phyloP scores from a whole-genome alignment of 2,888 invertebrate genomes.

The Oscheius sp. region DNA sequence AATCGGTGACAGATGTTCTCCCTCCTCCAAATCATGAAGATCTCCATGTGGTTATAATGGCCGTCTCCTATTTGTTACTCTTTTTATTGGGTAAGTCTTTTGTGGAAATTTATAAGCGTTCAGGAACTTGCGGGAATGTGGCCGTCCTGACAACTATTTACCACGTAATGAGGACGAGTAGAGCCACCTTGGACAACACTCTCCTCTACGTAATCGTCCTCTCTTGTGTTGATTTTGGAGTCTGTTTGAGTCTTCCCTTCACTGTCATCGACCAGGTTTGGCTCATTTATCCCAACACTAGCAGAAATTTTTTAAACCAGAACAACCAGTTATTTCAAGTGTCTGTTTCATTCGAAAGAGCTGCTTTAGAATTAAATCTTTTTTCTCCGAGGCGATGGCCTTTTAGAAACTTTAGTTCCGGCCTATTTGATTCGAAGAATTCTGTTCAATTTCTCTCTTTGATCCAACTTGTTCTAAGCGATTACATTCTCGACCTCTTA shows the following conservation, averaged over 20 bases:
- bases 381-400: too few relatives aligned
- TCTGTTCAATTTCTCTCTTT: too few relatives aligned
- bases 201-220: conserved; percentile 67
- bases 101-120: neutral
- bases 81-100: conserved; percentile 57
- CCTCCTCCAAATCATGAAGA: conserved; percentile 68
- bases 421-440: too few relatives aligned
- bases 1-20: conserved; percentile 60
- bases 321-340: too few relatives aligned
- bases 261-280: conserved; percentile 67
- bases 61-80: conserved; percentile 64
- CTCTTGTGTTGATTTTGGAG: conserved; percentile 68
- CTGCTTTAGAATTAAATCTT: too few relatives aligned
- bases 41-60: conserved; percentile 67
- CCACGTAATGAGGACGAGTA: conserved; percentile 58
- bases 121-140: conserved; percentile 67
- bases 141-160: conserved; percentile 66
- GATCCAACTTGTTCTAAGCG: too few relatives aligned
- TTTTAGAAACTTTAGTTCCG: too few relatives aligned
- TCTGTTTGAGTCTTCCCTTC: conserved; percentile 65
- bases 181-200: conserved; percentile 64
- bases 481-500: too few relatives aligned
- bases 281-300: neutral
- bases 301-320: too few relatives aligned
- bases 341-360: too few relatives aligned